These are phyloP conservation scores for Zosterops hypoxanthus DNA, from an alignment of 2,113 vertebrate species.

Conservation along the genomic window DNA sequence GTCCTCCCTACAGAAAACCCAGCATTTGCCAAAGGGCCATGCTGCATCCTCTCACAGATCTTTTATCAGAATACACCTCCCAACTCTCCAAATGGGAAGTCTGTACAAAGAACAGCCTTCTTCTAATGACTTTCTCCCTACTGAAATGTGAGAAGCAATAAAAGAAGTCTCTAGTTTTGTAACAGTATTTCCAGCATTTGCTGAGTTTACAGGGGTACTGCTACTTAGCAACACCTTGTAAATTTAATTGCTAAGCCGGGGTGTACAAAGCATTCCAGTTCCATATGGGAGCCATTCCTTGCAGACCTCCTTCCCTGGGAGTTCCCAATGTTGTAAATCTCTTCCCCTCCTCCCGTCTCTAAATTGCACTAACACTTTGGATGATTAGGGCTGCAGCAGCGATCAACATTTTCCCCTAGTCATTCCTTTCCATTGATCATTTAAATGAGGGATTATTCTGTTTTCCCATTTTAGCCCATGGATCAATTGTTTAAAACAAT, in stretches of 20 bases:
- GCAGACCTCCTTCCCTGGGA: slow-evolving; percentile 40
- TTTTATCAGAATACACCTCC: background rate
- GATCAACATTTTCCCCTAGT: slow-evolving; percentile 1
- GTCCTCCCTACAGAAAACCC: background rate
- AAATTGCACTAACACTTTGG: slow-evolving; percentile 51
- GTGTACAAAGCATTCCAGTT: slow-evolving; percentile 64
- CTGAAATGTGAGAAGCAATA: slow-evolving; percentile 66
- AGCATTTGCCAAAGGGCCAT: background rate
- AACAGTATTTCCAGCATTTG: slow-evolving; percentile 51
- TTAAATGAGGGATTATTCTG: slow-evolving; percentile 69
- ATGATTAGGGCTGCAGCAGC: slow-evolving; percentile 43
- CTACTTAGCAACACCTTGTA: slow-evolving; percentile 65
- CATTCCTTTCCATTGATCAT: slow-evolving; percentile 64
- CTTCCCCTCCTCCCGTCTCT: background rate
- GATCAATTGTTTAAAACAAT: slow-evolving; percentile 66
- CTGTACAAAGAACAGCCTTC: slow-evolving; percentile 50
- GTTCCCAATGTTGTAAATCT: slow-evolving; percentile 50
- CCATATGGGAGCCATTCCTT: slow-evolving; percentile 64
- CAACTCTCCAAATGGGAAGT: slow-evolving; percentile 21
- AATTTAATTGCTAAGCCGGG: slow-evolving; percentile 54
- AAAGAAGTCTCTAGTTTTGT: slow-evolving; percentile 45
- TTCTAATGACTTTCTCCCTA: slow-evolving; percentile 47
- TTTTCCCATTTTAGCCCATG: slow-evolving; percentile 50
- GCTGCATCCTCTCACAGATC: background rate
- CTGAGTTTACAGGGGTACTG: slow-evolving; percentile 41